Percentiles rank a stretch among this genome's conserved stretches.
phyloP scores from a whole-genome alignment of 2,888 invertebrate species.

The Mythimna impura region DNA sequence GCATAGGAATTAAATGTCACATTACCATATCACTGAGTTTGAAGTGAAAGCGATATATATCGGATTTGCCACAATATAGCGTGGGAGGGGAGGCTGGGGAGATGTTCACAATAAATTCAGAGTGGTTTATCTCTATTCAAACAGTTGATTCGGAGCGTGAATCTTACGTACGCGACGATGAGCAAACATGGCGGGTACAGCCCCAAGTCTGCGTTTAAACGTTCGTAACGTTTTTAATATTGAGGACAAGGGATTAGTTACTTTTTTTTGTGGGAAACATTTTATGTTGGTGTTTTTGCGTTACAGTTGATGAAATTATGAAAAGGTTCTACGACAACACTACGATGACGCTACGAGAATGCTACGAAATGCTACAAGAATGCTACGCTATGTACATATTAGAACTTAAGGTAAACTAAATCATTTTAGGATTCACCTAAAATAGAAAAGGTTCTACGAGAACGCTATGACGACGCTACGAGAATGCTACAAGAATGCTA shows the following conservation, averaged over 20 bases:
- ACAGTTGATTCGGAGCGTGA: conserved; percentile 87
- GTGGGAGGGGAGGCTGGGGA: conserved; percentile 65
- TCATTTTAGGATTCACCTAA: not conserved
- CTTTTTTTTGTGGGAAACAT: conserved; percentile 2
- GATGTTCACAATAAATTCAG: conserved; percentile 87
- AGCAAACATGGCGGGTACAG: conserved; percentile 79
- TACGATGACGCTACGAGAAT: not conserved
- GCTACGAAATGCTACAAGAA: not conserved
- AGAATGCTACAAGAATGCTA: not conserved
- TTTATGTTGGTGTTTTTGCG: conserved; percentile 14
- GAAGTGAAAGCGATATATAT: conserved; percentile 86
- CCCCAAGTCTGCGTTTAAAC: conserved; percentile 61
- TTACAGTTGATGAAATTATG: not conserved
- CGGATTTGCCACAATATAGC: conserved; percentile 86
- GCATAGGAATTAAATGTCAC: conserved; percentile 87
- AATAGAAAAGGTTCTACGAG: not conserved
- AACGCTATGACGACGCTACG: not conserved
- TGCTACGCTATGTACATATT: not conserved
- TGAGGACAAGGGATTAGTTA: conserved; percentile 5
- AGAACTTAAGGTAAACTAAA: not conserved
- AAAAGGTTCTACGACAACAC: not conserved
- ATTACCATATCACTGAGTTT: conserved; percentile 87
- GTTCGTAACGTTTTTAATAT: conserved; percentile 55
- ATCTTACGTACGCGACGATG: conserved; percentile 85
- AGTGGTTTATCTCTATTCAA: conserved; percentile 89